Conservation (phyloP, 2,888 invertebrate species). For the Nezara viridula region DNA sequence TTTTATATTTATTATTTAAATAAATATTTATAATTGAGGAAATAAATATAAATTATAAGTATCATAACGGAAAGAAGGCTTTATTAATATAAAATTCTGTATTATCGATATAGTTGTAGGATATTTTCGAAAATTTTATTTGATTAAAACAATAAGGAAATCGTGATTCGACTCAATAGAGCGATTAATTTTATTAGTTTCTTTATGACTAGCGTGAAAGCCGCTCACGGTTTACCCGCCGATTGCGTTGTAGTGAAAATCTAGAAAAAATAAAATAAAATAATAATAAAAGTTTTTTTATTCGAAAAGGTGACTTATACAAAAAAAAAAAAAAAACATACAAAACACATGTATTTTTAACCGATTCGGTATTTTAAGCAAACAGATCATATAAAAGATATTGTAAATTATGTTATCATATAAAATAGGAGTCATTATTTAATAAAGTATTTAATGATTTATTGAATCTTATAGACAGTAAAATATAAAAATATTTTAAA, state of each 20-base stretch:
- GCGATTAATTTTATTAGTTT: constrained; percentile 15
- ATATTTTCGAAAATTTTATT: not conserved
- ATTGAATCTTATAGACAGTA: not conserved
- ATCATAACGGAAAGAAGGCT: no score
- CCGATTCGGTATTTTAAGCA: no score
- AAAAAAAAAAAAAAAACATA: not conserved
- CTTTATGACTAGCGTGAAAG: not conserved
- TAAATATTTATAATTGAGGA: not conserved
- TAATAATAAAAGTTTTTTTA: not conserved
- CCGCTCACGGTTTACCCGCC: not conserved
- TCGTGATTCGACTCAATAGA: not conserved
- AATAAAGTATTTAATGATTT: not conserved
- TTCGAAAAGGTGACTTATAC: not conserved
- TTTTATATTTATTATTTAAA: not conserved
- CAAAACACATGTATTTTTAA: no score
- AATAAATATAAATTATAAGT: not conserved
- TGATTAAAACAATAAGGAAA: not conserved
- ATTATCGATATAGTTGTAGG: not conserved
- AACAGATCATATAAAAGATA: no score
- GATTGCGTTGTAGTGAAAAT: not conserved
- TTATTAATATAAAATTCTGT: not conserved
- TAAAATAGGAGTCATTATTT: not conserved
- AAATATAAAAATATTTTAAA: not conserved
- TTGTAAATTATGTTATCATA: not conserved
- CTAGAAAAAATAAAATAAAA: not conserved